Evolutionary conservation across 2,888 invertebrate species (phyloP), one percentile per base, ranked within the genome.

Genomic region (Phyto melanocephala): DNA sequence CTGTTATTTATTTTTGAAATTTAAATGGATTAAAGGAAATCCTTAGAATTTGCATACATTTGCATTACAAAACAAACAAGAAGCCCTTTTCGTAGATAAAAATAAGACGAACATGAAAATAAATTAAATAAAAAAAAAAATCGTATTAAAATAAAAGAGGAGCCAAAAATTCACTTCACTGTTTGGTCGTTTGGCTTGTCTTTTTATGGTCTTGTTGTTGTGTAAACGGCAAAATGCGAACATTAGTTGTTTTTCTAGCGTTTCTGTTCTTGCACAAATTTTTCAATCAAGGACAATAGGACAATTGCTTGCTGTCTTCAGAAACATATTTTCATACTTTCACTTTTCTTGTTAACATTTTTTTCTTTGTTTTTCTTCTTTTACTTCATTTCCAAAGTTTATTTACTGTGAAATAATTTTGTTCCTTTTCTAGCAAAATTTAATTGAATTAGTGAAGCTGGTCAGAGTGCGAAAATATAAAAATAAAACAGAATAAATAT

Each of bases 1-100:
- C 22, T 35, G 35, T 45, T 15, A 37, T 42, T 62, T 70, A 24
- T 24, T 47, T 70, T 35, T 58, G 17, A 71, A 71, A 70, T 71
- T 63, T 71, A 20, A 78, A 65, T 63, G 65, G 71, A 71, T 78
- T 71, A 71, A 56, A 58, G 56, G 56, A 63, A 78, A 65, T 78
- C 50, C 47, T 50, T 33, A 22, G 40, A 37, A 78, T 78, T 79
- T 79, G 65, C 78, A 78, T 78, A 71, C 20, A 78, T 78, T 78
- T 78, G 71, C 78, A 65, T 79, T 28, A 58, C 15, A 71, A 60
- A 33, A 63, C 15, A 45, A 71, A 78, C 63, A 65, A 56, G 22
- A 65, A 71, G 15, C 33, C 28, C 28, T 22, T 35, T 56, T 45
- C 22, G 11, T 47, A 20, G 45, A 33, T 33, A n/a, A 10, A 28